Percentiles rank a stretch among this genome's conserved stretches.
These are phyloP conservation scores for Heliconius charithonia DNA, from an alignment of 2,888 invertebrate genomes.

Conservation along the genomic window DNA sequence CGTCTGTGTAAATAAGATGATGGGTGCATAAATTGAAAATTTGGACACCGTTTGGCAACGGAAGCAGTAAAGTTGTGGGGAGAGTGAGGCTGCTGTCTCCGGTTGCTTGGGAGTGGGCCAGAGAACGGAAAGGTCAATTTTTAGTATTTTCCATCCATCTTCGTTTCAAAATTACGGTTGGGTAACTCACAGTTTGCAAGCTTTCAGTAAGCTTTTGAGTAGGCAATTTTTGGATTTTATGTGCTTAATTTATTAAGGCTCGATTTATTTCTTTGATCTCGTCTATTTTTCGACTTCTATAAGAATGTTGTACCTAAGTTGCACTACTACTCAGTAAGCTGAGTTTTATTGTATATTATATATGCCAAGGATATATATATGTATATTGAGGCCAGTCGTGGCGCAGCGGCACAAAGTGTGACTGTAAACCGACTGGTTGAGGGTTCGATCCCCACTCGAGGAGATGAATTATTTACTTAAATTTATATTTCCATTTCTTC, in stretches of 20 bases:
- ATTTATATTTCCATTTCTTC: too few relatives aligned
- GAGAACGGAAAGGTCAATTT: conserved; percentile 45
- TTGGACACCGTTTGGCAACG: conserved; percentile 52
- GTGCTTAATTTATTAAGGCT: neutral
- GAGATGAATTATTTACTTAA: too few relatives aligned
- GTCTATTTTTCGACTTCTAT: too few relatives aligned
- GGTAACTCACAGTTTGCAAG: neutral
- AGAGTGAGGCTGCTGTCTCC: conserved; percentile 45
- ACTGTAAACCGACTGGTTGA: too few relatives aligned
- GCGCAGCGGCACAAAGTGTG: too few relatives aligned
- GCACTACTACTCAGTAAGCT: too few relatives aligned
- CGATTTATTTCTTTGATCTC: neutral
- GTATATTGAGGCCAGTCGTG: too few relatives aligned
- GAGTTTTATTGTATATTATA: too few relatives aligned
- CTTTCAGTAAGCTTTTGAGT: neutral
- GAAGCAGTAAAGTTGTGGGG: conserved; percentile 50
- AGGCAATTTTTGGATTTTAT: neutral
- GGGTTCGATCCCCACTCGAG: too few relatives aligned
- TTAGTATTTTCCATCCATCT: conserved; percentile 36
- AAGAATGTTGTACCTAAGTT: too few relatives aligned
- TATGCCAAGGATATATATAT: too few relatives aligned
- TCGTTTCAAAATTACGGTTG: conserved; percentile 21
- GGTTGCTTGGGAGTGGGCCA: conserved; percentile 52
- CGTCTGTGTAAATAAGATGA: conserved; percentile 78
- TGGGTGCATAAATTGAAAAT: conserved; percentile 64